Percentiles rank a stretch among this genome's conserved stretches.
These are phyloP conservation scores for Drosophila sp. DNA, from an alignment of 1,140 invertebrate genomes.

Conservation along the genomic window DNA sequence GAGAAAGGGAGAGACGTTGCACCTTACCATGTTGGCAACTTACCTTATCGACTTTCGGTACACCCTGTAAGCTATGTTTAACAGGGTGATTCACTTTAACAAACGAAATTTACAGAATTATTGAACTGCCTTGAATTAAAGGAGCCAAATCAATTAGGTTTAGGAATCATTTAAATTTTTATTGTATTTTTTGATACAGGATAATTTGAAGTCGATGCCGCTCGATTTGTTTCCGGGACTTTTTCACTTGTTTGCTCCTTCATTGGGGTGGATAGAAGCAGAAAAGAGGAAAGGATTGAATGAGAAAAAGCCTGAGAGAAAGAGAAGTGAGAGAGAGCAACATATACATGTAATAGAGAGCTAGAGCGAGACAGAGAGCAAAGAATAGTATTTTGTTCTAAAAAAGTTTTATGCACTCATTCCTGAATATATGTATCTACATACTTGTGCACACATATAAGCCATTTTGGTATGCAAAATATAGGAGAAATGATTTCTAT, in stretches of 20 bases:
- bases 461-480: constrained; percentile 71
- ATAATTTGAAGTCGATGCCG: not conserved
- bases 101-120: too few relatives aligned
- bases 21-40: constrained; percentile 38
- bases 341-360: too few relatives aligned
- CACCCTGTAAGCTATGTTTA: constrained; percentile 2
- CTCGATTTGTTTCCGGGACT: constrained; percentile 12
- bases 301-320: not conserved
- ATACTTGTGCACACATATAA: constrained; percentile 53
- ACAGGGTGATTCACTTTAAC: too few relatives aligned
- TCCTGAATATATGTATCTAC: constrained; percentile 1
- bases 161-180: too few relatives aligned
- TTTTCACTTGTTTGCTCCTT: constrained; percentile 27
- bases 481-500: constrained; percentile 62
- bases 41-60: constrained; percentile 45
- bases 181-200: constrained; percentile 1
- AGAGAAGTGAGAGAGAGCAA: too few relatives aligned
- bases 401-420: constrained; percentile 50
- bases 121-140: too few relatives aligned
- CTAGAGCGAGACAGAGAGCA: not conserved
- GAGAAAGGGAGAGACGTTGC: constrained; percentile 26
- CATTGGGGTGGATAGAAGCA: constrained; percentile 11
- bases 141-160: too few relatives aligned
- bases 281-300: not conserved
- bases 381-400: constrained; percentile 39